These are phyloP conservation scores for Potorous gilbertii DNA, from an alignment of 2,797 vertebrate species.

Conservation along the genomic window DNA sequence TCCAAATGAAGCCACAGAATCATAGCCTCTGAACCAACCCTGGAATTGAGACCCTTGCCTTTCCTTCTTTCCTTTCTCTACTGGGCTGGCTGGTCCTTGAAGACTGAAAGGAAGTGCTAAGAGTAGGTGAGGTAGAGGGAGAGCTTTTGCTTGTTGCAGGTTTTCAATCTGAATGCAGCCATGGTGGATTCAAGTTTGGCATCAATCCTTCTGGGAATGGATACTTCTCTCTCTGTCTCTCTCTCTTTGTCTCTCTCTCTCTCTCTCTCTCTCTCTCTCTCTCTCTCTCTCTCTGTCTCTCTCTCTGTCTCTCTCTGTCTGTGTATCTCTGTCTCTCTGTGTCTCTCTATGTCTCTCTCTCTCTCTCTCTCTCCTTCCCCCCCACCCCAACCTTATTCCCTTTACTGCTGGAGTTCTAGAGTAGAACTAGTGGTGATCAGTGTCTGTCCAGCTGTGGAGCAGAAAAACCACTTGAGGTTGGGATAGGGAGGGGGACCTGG, in stretches of 20 bases:
- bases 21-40: not conserved
- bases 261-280: too few relatives aligned
- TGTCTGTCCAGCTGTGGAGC: not conserved
- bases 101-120: not conserved
- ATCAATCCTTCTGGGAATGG: not conserved
- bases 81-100: slow-evolving; percentile 22
- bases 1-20: slow-evolving; percentile 28
- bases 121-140: not conserved
- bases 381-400: not conserved
- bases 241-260: too few relatives aligned
- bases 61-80: slow-evolving; percentile 10
- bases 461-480: not conserved
- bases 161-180: slow-evolving; percentile 56
- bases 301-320: not conserved
- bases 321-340: too few relatives aligned
- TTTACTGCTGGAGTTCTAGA: not conserved
- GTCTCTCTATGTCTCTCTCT: too few relatives aligned
- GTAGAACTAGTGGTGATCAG: not conserved
- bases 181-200: not conserved
- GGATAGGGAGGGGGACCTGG: not conserved
- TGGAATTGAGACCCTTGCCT: not conserved
- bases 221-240: not conserved
- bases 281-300: too few relatives aligned
- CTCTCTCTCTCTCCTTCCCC: too few relatives aligned
- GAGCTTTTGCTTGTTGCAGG: slow-evolving; percentile 42